Evolutionary conservation across 1,140 invertebrate genomes (phyloP), one percentile per base, ranked within the genome.

Genomic region (Oncopodura yosiiana): DNA sequence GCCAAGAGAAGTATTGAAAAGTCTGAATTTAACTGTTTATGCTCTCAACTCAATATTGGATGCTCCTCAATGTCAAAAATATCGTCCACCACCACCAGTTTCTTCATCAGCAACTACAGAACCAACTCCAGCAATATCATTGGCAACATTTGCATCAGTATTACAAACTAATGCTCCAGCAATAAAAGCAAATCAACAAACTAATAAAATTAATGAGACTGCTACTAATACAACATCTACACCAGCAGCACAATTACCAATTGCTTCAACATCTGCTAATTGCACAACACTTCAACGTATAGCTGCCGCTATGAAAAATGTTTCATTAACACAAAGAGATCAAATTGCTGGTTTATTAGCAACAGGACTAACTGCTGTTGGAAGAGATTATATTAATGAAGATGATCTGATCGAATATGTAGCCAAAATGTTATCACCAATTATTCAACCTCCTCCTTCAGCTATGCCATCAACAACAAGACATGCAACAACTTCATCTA

Each of bases 11-110:
- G 49, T 58, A 2, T 14, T 61, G 16, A 53, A 53, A 46, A 49
- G 23, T 18, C 37, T 62, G 18, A 58, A 62, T 39, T 29, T 55
- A 30, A 51, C 42, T 21, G 36, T 51, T 1, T 58, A 45, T 34
- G 49, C 36, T 23, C n/a, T 62, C 8, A 62, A 41, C 53, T 41
- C 41, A 30, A 45, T 62, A 21, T 42, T 62, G 41, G 52, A 58
- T 18, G 37, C 39, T 5, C 48, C 52, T 24, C 39, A 45, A 23
- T 62, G 60, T 38, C 51, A 58, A 38, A 44, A 58, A 30, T 44
- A 51, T 38, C 45, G 42, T 11, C 56, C 56, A 42, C 16, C 49
- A 2, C 21, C 39, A 23, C n/a, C n/a, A n/a, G n/a, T n/a, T n/a
- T 39, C 26, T 44, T 11, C 48, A 21, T 14, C 3, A 3, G 3